Percentiles rank a stretch among this genome's conserved stretches.
Conservation (phyloP, 2,888 invertebrate genomes). For the Sinohyriopsis cumingii region DNA sequence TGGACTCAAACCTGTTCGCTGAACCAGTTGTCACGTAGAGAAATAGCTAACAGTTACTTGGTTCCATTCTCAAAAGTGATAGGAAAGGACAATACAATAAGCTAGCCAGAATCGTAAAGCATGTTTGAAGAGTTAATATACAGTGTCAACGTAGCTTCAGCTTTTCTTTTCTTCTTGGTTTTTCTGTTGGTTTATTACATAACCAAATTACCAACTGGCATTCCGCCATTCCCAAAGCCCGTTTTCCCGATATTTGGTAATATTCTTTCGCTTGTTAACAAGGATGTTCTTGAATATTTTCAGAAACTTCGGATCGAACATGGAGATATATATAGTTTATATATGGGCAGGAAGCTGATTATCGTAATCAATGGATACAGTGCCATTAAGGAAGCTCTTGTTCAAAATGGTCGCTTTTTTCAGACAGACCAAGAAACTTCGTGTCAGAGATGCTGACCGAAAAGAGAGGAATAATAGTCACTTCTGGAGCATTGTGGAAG, state of each 20-base stretch:
- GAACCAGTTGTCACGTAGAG: too few species aligned
- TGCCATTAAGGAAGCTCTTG: slow-evolving; percentile 18
- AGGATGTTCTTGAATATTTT: slow-evolving; percentile 4
- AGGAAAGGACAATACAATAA: too few species aligned
- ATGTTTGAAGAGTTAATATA: too few species aligned
- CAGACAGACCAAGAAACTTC: slow-evolving; percentile 14
- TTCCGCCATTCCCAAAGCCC: slow-evolving; percentile 22
- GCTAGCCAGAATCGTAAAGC: too few species aligned
- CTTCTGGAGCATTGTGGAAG: slow-evolving; percentile 25
- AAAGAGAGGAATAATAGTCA: slow-evolving; percentile 12
- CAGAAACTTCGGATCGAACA: slow-evolving; percentile 12
- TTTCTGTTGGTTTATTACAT: too few species aligned
- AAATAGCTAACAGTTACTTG: too few species aligned
- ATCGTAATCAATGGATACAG: slow-evolving; percentile 22
- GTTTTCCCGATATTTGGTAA: slow-evolving; percentile 25
- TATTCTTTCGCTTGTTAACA: slow-evolving; percentile 6
- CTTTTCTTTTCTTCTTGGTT: too few species aligned
- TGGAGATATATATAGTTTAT: too few species aligned
- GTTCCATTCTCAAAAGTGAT: too few species aligned
- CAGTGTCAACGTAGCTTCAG: too few species aligned
- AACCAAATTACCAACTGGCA: neutral
- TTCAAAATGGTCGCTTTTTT: slow-evolving; percentile 26
- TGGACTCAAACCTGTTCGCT: too few species aligned
- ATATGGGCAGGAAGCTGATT: slow-evolving; percentile 13
- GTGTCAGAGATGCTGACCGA: neutral